A percentile compares a stretch with the other conserved stretches of the same genome.
These are phyloP conservation scores for Nasua narica DNA, from an alignment of 2,797 vertebrate species.

Conservation along the genomic window DNA sequence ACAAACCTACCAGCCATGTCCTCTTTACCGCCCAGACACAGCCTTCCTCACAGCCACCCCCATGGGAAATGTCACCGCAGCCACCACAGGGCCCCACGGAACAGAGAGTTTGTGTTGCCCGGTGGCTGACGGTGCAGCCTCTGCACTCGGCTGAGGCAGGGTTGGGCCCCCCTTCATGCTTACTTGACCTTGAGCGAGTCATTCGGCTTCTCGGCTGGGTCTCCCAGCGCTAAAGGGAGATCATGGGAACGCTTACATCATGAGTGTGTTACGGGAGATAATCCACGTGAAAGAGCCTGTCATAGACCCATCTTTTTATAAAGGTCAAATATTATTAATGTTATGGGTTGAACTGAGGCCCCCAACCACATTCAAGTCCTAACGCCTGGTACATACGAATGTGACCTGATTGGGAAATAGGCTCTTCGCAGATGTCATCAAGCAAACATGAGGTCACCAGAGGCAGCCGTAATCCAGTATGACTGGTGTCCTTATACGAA, in stretches of 20 bases:
- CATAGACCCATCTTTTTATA: neutral
- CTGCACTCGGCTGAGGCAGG: neutral
- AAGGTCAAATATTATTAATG: neutral
- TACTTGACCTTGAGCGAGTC: neutral
- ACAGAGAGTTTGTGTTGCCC: neutral
- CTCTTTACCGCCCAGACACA: neutral
- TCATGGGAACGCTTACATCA: neutral
- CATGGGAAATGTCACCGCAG: neutral
- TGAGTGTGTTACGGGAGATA: neutral
- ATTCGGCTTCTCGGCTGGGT: neutral
- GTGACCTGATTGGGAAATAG: neutral
- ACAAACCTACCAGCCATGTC: neutral
- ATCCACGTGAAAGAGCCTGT: neutral
- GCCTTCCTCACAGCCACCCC: slow-evolving; percentile 29
- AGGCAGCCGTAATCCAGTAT: neutral
- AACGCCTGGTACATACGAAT: neutral
- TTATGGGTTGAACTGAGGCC: neutral
- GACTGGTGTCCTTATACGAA: neutral
- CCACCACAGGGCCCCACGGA: neutral
- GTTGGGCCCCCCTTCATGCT: neutral
- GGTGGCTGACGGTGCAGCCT: neutral
- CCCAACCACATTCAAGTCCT: neutral
- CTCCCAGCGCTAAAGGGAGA: neutral
- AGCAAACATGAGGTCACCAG: neutral
- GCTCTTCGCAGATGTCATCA: neutral